Conservation (phyloP, 2,797 vertebrate genomes). For the Pseudochromis fuscus region DNA sequence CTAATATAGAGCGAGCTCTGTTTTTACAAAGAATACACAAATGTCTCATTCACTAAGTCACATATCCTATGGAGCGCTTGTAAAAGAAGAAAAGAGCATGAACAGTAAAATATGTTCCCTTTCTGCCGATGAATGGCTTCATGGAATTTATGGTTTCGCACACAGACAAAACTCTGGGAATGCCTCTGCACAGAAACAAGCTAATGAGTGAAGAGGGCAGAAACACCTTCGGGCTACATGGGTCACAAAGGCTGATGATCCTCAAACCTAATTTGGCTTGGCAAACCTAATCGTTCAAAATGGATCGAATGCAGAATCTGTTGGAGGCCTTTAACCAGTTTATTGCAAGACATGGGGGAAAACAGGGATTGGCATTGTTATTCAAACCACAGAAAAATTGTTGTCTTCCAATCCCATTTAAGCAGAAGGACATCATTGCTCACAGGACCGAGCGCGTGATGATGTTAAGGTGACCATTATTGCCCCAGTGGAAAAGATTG, state of each 20-base stretch:
- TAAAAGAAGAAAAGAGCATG: slow-evolving; percentile 50
- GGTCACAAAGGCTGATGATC: slow-evolving; percentile 76
- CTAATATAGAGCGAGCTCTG: slow-evolving; percentile 36
- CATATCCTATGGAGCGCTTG: slow-evolving; percentile 46
- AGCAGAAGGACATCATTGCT: slow-evolving; percentile 60
- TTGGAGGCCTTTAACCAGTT: slow-evolving; percentile 65
- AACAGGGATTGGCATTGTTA: slow-evolving; percentile 78
- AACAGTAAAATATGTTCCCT: slow-evolving; percentile 58
- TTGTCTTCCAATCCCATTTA: slow-evolving; percentile 49
- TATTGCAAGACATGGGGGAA: slow-evolving; percentile 61
- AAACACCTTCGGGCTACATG: slow-evolving; percentile 69
- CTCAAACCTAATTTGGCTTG: slow-evolving; percentile 79
- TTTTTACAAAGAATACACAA: slow-evolving; percentile 52
- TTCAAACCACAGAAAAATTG: slow-evolving; percentile 66
- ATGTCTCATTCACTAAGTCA: slow-evolving; percentile 56
- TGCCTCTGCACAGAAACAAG: slow-evolving; percentile 43
- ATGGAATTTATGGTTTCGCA: slow-evolving; percentile 61
- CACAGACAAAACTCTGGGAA: slow-evolving; percentile 41
- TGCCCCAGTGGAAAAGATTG: slow-evolving; percentile 43
- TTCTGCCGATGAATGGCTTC: slow-evolving; percentile 59
- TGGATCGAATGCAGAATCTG: slow-evolving; percentile 68
- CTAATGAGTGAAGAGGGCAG: slow-evolving; percentile 68
- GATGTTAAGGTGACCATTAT: slow-evolving; percentile 72
- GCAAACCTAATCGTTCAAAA: slow-evolving; percentile 80
- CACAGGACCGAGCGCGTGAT: slow-evolving; percentile 73